phyloP scores from a whole-genome alignment of 53 echinoderm and acorn worm genomes.

The Stichopus horrens region DNA sequence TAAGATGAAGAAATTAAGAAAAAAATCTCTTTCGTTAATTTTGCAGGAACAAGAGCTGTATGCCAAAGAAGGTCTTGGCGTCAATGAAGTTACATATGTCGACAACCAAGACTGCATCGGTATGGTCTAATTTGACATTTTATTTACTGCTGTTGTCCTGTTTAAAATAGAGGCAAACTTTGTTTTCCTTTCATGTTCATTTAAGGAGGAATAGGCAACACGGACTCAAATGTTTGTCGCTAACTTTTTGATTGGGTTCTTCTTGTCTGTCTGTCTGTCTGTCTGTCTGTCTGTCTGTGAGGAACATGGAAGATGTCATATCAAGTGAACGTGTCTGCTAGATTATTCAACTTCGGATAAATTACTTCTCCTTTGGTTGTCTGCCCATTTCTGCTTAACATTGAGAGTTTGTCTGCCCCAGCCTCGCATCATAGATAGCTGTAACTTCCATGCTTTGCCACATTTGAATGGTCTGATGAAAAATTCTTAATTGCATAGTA shows the following conservation, averaged over 20 bases:
- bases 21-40: background rate
- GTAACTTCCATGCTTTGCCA: too few relatives aligned
- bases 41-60: constrained; percentile 96
- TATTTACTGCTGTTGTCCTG: background rate
- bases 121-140: constrained; percentile 25
- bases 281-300: too few relatives aligned
- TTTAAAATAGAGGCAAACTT: too few relatives aligned
- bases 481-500: too few relatives aligned
- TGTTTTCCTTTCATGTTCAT: too few relatives aligned
- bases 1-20: background rate
- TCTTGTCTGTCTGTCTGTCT: too few relatives aligned
- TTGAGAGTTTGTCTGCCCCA: background rate
- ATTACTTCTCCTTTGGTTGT: background rate
- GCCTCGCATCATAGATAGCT: background rate
- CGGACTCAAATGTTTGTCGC: too few relatives aligned
- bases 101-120: constrained; percentile 99
- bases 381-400: background rate
- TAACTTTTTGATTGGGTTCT: too few relatives aligned
- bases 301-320: background rate
- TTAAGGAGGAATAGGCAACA: too few relatives aligned
- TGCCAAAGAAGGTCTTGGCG: constrained; percentile 91
- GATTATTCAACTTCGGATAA: background rate
- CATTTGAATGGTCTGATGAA: too few relatives aligned
- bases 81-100: constrained; percentile 85
- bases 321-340: background rate